Percentiles rank a stretch among this genome's conserved stretches.
Conservation (phyloP, 2,888 invertebrate species). For the Tetragnatha montana region DNA sequence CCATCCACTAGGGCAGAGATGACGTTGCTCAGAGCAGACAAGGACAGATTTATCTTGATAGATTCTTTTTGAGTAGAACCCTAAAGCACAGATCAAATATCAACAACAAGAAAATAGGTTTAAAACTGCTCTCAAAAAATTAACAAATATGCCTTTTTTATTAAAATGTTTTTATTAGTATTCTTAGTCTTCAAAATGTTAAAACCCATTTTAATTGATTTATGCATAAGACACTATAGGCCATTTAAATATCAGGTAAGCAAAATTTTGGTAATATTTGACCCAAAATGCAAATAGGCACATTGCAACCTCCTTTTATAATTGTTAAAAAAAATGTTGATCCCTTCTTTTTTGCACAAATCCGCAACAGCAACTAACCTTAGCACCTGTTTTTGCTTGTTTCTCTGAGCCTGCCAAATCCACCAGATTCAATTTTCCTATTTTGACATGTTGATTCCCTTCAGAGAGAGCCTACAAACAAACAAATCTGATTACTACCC, state of each 20-base stretch:
- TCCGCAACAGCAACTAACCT: conserved; percentile 76
- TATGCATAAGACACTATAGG: too few relatives aligned
- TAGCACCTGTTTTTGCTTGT: conserved; percentile 97
- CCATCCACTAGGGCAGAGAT: conserved; percentile 96
- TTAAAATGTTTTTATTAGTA: not conserved
- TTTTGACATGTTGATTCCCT: conserved; percentile 81
- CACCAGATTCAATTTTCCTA: conserved; percentile 96
- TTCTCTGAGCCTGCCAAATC: conserved; percentile 99
- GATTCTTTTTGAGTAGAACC: conserved; percentile 96
- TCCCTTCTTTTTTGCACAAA: not conserved
- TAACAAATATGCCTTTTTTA: not conserved
- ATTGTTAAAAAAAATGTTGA: not conserved
- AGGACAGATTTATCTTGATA: conserved; percentile 96
- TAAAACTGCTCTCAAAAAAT: not conserved
- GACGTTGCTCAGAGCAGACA: conserved; percentile 98
- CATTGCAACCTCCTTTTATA: not conserved
- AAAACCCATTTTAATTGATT: too few relatives aligned
- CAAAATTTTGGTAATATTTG: too few relatives aligned
- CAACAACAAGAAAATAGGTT: conserved; percentile 43
- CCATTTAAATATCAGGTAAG: too few relatives aligned
- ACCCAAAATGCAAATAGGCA: too few relatives aligned
- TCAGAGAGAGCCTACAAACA: conserved; percentile 79
- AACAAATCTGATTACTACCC: conserved; percentile 1
- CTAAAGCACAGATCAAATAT: too few relatives aligned
- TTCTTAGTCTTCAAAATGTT: not conserved